Conservation (phyloP, 2,888 invertebrate species). For the Sesia bembeciformis region DNA sequence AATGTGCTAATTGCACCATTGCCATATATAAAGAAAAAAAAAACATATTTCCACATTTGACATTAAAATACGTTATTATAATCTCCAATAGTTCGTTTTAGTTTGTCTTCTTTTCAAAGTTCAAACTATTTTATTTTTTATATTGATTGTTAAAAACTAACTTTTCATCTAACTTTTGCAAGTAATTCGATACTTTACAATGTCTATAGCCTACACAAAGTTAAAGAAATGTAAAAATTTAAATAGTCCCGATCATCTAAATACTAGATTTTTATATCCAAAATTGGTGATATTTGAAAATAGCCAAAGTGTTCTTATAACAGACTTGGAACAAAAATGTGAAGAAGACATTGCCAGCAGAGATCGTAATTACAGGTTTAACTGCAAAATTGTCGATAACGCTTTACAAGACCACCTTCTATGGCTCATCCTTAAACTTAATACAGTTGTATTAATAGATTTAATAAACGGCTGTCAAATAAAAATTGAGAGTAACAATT, state of each 20-base stretch:
- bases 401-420: constrained; percentile 32
- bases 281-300: constrained; percentile 40
- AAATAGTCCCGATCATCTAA: constrained; percentile 12
- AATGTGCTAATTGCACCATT: too few species aligned
- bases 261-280: constrained; percentile 38
- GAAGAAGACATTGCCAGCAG: constrained; percentile 11
- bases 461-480: constrained; percentile 22
- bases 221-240: constrained; percentile 12
- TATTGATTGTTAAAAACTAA: too few species aligned
- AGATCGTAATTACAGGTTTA: constrained; percentile 19
- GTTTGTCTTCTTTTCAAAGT: too few species aligned
- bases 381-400: constrained; percentile 32
- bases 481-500: constrained; percentile 23
- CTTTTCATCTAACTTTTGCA: too few species aligned
- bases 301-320: constrained; percentile 17
- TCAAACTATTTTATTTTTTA: too few species aligned
- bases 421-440: constrained; percentile 44
- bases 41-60: too few species aligned
- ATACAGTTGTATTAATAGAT: constrained; percentile 36
- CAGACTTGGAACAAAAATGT: constrained; percentile 24
- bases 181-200: too few species aligned
- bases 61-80: too few species aligned
- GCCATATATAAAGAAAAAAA: too few species aligned
- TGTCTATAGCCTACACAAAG: constrained; percentile 11
- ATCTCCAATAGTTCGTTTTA: too few species aligned